These are phyloP conservation scores for Microtus californicus DNA, from an alignment of 2,797 vertebrate species.

Conservation along the genomic window DNA sequence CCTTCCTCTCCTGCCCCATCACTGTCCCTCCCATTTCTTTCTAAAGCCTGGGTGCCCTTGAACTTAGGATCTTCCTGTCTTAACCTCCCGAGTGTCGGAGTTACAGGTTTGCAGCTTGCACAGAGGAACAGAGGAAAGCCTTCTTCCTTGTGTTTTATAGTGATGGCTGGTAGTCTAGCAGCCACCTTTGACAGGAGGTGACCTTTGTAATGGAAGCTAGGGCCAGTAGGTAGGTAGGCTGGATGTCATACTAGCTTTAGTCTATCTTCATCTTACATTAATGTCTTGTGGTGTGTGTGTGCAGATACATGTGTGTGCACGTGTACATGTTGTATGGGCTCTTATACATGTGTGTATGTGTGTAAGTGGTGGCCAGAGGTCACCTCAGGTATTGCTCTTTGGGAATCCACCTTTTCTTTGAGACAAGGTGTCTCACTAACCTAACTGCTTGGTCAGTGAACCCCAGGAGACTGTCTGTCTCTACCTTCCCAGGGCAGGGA, in stretches of 20 bases:
- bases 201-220: constrained; percentile 7
- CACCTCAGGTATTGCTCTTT: background rate
- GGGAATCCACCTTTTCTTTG: background rate
- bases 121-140: too few species aligned
- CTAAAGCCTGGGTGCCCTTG: background rate
- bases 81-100: background rate
- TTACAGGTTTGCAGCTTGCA: background rate
- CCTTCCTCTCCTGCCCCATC: background rate
- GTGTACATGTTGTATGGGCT: background rate
- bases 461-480: background rate
- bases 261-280: background rate
- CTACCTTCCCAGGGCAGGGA: background rate
- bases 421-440: background rate
- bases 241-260: background rate
- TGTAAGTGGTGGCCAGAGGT: background rate
- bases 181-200: background rate
- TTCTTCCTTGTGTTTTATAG: background rate
- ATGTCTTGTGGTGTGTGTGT: background rate
- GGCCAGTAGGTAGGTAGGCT: background rate
- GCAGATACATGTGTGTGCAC: background rate
- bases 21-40: background rate
- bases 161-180: background rate
- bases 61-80: background rate
- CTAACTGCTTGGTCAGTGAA: background rate
- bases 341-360: background rate